Base-by-base conservation (phyloP, 2,888 invertebrate genomes). In the Pterostichus niger region DNA sequence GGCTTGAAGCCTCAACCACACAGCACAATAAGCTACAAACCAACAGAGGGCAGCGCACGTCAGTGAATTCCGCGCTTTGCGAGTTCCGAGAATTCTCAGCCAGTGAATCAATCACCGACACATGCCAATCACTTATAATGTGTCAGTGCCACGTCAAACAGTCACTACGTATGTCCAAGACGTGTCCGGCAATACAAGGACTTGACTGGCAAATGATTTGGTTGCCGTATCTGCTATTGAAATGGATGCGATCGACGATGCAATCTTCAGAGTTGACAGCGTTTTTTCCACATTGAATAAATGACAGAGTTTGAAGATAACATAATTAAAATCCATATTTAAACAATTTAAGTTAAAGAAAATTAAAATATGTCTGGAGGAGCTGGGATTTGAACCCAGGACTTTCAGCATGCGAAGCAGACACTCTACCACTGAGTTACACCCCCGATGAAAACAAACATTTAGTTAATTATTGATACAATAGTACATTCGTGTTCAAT, bases 401-500 rank as follows among this genome's bases (percentile, higher is more conserved):
- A 90, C 90, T 90, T 90, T 90, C 90, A 89, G 90, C 90, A 90
- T 90, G 90, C 90, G 90, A 90, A 90, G 90, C 90, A 90, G 90
- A 90, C 90, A 90, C 90, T 90, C 90, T 90, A 90, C 90, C 90
- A 90, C 90, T 90, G 90, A 88, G 88, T 68, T 88, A 88, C 88
- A 88, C 88, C 88, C 88, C 88, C 88, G 40, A 40, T 40, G 40
- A 40, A 40, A 40, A 40, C 35, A n/a, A n/a, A n/a, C n/a, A n/a
- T n/a, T 24, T 24, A 24, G 24, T 24, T 24, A 24, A 24, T 24
- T 24, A 3, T 24, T 24, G 2, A 24, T 24, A 24, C 3, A 2
- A 24, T 24, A 24, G 1, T 24, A 24, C 24, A 24, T 2, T 24
- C 24, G 2, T 24, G 1, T 24, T 24, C n/a, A n/a, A n/a, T n/a